A percentile compares a stretch with the other conserved stretches of the same genome.
phyloP scores from a whole-genome alignment of 2,797 vertebrate genomes.

The Stomatorhinus walkeri region DNA sequence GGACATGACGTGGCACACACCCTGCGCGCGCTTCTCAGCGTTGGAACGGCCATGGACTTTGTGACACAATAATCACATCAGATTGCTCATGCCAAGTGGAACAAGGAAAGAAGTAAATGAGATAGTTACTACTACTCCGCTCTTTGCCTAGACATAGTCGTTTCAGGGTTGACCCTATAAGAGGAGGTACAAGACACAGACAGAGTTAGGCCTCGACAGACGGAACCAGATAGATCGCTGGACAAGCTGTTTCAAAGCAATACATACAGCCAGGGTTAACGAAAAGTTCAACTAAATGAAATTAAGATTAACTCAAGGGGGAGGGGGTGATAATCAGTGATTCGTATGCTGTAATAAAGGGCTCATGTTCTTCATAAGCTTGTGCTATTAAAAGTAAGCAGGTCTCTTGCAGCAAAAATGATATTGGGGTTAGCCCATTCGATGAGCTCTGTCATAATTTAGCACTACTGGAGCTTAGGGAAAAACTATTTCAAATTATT shows the following conservation, averaged over 20 bases:
- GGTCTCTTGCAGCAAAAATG: neutral
- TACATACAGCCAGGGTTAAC: conserved; percentile 60
- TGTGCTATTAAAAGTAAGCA: conserved; percentile 14
- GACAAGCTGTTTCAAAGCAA: conserved; percentile 77
- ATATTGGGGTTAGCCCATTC: neutral
- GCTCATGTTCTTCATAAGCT: conserved; percentile 8
- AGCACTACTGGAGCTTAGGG: neutral
- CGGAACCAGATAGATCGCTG: conserved; percentile 62
- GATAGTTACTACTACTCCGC: conserved; percentile 99
- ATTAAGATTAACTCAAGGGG: conserved; percentile 55
- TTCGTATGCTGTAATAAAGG: conserved; percentile 45
- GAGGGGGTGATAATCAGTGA: conserved; percentile 61
- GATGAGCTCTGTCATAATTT: neutral
- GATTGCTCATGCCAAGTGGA: conserved; percentile 68
- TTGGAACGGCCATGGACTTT: conserved; percentile 45
- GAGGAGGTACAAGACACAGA: conserved; percentile 89
- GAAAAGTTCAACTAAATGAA: conserved; percentile 34
- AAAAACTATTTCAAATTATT: neutral
- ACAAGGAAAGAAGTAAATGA: conserved; percentile 68
- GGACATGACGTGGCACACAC: conserved; percentile 8
- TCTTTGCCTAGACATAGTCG: conserved; percentile 99
- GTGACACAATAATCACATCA: conserved; percentile 44
- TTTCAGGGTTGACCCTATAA: conserved; percentile 98
- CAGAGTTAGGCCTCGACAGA: conserved; percentile 79
- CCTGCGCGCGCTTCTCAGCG: conserved; percentile 32